Evolutionary conservation across 2,797 vertebrate species (phyloP).

Genomic region (Botia almorhae): DNA sequence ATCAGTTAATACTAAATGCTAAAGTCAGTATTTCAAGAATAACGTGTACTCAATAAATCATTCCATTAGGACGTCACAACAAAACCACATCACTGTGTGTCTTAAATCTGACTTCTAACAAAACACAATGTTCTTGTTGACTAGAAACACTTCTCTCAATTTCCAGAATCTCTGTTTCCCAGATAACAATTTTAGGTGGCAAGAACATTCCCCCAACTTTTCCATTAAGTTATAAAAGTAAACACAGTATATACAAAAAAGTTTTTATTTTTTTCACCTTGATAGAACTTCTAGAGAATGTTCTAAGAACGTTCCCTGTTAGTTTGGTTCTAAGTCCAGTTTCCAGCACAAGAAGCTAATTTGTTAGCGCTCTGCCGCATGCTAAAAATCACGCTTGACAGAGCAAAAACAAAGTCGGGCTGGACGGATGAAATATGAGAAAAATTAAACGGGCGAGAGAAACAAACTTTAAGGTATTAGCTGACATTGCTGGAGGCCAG

Average conservation of each 20-base stretch:
- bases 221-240: no score
- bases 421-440: conserved; percentile 16
- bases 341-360: conserved; percentile 14
- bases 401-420: conserved; percentile 12
- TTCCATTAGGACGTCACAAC: neutral
- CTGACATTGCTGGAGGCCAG: conserved; percentile 70
- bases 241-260: no score
- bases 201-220: no score
- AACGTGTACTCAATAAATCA: neutral
- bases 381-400: conserved; percentile 21
- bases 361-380: conserved; percentile 5
- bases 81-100: neutral
- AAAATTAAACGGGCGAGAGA: conserved; percentile 24
- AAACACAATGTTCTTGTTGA: neutral
- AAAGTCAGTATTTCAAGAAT: no score
- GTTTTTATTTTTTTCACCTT: no score
- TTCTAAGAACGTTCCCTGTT: no score
- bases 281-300: no score
- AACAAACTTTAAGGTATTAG: conserved; percentile 57
- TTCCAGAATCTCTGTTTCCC: conserved; percentile 2
- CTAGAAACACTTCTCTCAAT: conserved; percentile 4
- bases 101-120: conserved; percentile 4
- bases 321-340: neutral
- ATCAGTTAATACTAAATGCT: no score
- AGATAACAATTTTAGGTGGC: neutral